phyloP scores from a whole-genome alignment of 2,888 invertebrate species.

The Callyntrura guangdongensis region DNA sequence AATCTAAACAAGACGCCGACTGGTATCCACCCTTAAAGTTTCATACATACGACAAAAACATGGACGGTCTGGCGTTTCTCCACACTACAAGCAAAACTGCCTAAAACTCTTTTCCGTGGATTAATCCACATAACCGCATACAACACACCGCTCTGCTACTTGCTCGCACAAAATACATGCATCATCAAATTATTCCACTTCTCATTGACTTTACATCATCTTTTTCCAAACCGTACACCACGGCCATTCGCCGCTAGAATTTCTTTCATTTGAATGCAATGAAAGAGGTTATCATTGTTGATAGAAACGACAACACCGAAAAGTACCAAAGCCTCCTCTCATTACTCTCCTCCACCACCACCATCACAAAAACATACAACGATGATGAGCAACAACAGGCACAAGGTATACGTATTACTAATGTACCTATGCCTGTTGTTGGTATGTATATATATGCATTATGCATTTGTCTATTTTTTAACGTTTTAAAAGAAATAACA shows the following conservation, averaged over 20 bases:
- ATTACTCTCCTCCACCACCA: not conserved
- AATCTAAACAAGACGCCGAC: constrained; percentile 23
- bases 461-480: not conserved
- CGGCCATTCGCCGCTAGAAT: constrained; percentile 27
- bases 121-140: constrained; percentile 8
- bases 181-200: not conserved
- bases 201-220: constrained; percentile 61
- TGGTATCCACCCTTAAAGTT: not conserved
- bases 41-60: not conserved
- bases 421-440: not conserved
- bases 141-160: not conserved
- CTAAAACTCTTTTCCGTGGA: not conserved
- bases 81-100: constrained; percentile 6
- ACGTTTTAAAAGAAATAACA: not conserved
- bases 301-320: constrained; percentile 2
- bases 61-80: not conserved
- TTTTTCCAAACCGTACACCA: constrained; percentile 32
- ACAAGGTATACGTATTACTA: not conserved
- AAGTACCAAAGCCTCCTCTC: not conserved
- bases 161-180: not conserved
- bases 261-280: constrained; percentile 46
- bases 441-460: not conserved
- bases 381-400: not conserved
- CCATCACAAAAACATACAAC: too few relatives aligned
- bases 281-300: constrained; percentile 17